Evolutionary conservation across 1,140 invertebrate species (phyloP).

Genomic region (Anadara kagoshimensis): DNA sequence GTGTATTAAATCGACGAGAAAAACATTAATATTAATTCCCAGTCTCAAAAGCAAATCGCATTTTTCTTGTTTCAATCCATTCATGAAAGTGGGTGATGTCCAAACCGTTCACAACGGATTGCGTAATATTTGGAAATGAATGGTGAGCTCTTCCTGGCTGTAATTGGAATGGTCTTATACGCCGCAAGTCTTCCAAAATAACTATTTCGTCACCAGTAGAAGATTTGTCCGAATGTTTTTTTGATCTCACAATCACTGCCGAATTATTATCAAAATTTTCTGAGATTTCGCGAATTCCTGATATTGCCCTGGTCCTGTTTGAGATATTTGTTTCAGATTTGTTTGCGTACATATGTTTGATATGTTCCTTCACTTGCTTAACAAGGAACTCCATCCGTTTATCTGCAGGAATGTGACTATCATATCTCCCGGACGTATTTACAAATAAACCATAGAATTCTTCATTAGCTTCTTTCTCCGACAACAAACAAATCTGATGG

Average conservation of each 20-base stretch:
- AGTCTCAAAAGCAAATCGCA: neutral
- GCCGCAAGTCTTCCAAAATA: conserved; percentile 3
- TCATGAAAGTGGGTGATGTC: neutral
- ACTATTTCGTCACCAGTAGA: conserved; percentile 6
- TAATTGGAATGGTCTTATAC: conserved; percentile 1
- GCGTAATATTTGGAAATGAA: neutral
- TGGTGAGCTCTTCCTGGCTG: neutral
- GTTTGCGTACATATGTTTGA: conserved; percentile 26
- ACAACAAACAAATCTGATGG: conserved; percentile 3
- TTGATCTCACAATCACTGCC: conserved; percentile 9
- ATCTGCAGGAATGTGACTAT: conserved; percentile 25
- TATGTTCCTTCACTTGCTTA: conserved; percentile 14
- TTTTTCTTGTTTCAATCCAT: conserved; percentile 1
- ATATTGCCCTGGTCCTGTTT: conserved; percentile 8
- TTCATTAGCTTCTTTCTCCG: conserved; percentile 31
- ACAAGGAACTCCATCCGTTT: conserved; percentile 13
- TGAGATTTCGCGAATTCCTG: conserved; percentile 9
- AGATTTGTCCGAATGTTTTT: conserved; percentile 17
- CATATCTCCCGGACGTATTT: conserved; percentile 6
- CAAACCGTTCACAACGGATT: neutral
- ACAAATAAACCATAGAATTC: conserved; percentile 26
- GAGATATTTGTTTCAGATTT: conserved; percentile 20
- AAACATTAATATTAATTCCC: too few species aligned
- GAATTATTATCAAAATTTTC: conserved; percentile 17
- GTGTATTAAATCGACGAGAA: too few species aligned